Evolutionary conservation across 1,140 invertebrate genomes (phyloP), one percentile per base, ranked within the genome.

Genomic region (Acromyrmex charruanus): DNA sequence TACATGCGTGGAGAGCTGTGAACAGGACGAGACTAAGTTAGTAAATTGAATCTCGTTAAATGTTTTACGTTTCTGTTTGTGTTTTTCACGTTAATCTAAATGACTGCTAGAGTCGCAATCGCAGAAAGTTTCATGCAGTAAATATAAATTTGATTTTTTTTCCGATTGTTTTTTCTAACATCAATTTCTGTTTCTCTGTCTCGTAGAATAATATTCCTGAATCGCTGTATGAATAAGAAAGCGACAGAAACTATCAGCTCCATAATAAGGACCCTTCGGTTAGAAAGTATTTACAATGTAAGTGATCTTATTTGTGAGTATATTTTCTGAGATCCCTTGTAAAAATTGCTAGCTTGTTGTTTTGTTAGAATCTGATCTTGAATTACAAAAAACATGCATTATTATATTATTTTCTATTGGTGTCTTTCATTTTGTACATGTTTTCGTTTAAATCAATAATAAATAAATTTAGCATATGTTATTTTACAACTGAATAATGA

Each of bases 201-300:
- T 58, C 35, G 10, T 25, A 90, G 89, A 2, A 14, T 65, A 10
- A 7, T 75, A 21, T 74, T 89, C 87, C 90, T 96, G 25, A 96
- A 96, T 77, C 94, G 96, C 65, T 97, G 96, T 87, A 89, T 97
- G 31, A 95, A 95, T n/a, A 95, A 95, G 75, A 93, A 94, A 55
- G 91, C 92, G 28, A 77, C 91, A n/a, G 94, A 94, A 10, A 91
- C 94, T 6, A 89, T 94, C 1, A 95, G 95, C 80, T 95, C 93
- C 2, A 84, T 96, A 25, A 94, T 96, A 72, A 96, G 94, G 35
- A 95, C 94, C 72, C 95, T 96, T 86, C 96, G 96, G 74, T 77
- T 97, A 25, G 93, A 94, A 55, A 95, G 96, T 87, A 96, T 96
- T 86, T 96, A 96, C 85, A 92, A 95, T 63, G 96, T 96, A 92